Base-by-base conservation (phyloP, 1,140 invertebrate species). In the Leptinotarsa defecta region DNA sequence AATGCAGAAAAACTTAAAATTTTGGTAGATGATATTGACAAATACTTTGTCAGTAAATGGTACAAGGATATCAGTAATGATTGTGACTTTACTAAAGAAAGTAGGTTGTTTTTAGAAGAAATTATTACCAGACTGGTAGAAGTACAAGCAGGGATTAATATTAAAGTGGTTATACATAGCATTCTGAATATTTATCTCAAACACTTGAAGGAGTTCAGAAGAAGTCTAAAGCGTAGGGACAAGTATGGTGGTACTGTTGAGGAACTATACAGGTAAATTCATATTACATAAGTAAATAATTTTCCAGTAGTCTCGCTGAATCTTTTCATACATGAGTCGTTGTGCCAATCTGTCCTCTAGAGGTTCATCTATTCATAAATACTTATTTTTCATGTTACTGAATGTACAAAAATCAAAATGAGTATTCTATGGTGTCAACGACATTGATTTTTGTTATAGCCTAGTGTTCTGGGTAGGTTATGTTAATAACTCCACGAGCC, bases 131-230 rank as follows among this genome's bases (percentile, higher is more conserved):
- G 81, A 24, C 77, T 84, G 43, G 43, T 81, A 6, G 79, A 85
- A 71, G 79, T 83, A 15, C 52, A 78, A 27, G 63, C 79, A 3
- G 71, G 76, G 63, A 67, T 84, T 24, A 80, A 84, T 75, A 78
- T 77, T 67, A 78, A 79, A 27, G 79, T 76, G 49, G 34, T 85
- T 11, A 4, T 83, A 61, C 79, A 84, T 76, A 87, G 88, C 22
- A 79, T 86, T 24, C 83, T 87, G 34, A 86, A 86, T 48, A 85
- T 90, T 24, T 78, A 88, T 24, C 82, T 88, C 11, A 87, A 84
- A 48, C 89, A 90, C 79, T 83, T 88, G 24, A 89, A 89, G 74
- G 88, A 90, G 74, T 90, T 88, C 76, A 86, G 85, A 68, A 87
- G 87, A 82, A 87, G 88, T 65, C 69, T 87, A 19, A 89, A 88